Evolutionary conservation across 2,888 invertebrate genomes (phyloP).

Genomic region (Drosophila kuntzei): DNA sequence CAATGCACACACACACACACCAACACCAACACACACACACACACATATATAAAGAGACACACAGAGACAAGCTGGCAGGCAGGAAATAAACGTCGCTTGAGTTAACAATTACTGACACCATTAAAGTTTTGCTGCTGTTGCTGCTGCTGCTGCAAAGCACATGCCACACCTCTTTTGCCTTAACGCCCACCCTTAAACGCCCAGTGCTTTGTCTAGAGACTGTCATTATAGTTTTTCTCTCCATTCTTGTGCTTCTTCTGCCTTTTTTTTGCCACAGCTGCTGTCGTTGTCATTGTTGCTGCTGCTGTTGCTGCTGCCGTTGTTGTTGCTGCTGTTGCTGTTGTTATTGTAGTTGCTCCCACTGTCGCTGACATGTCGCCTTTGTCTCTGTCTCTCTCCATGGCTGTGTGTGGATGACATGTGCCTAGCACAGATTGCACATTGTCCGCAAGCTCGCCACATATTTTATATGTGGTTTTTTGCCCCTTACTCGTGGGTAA

Average conservation of each 20-base stretch:
- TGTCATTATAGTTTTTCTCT: conserved; percentile 65
- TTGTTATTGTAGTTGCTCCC: conserved; percentile 28
- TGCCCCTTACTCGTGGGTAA: conserved; percentile 17
- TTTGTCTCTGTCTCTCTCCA: conserved; percentile 36
- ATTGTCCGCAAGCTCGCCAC: conserved; percentile 65
- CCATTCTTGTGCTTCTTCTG: conserved; percentile 34
- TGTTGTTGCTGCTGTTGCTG: conserved; percentile 10
- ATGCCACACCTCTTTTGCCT: conserved; percentile 38
- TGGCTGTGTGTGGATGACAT: conserved; percentile 60
- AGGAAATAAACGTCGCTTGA: conserved; percentile 80
- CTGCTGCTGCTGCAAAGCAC: conserved; percentile 31
- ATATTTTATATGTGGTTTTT: conserved; percentile 51
- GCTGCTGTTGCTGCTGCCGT: conserved; percentile 21
- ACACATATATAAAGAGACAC: conserved; percentile 4
- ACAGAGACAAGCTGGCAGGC: conserved; percentile 35
- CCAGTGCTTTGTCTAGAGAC: conserved; percentile 60
- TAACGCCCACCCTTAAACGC: conserved; percentile 14
- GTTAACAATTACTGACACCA: conserved; percentile 83
- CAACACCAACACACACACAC: conserved; percentile 5
- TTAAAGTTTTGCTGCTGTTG: conserved; percentile 66
- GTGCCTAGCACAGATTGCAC: conserved; percentile 78
- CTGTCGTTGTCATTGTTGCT: conserved; percentile 30
- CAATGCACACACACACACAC: conserved; percentile 30
- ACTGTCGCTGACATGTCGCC: conserved; percentile 53
- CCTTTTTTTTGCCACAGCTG: conserved; percentile 46